These are phyloP conservation scores for Biston betularia DNA, from an alignment of 2,888 invertebrate species.

Conservation along the genomic window DNA sequence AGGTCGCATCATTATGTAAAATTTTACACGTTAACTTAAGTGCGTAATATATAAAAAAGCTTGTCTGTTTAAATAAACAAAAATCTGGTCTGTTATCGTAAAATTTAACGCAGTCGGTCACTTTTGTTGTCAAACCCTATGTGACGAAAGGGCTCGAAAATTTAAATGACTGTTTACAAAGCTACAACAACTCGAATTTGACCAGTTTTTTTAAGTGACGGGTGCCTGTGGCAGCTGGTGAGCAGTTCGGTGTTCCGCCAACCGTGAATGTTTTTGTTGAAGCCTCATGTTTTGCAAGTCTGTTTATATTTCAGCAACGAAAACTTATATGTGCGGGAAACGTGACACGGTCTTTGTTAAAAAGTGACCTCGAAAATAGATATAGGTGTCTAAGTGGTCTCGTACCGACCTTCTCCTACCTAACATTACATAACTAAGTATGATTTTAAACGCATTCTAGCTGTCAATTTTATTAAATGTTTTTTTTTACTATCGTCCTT, in stretches of 20 bases:
- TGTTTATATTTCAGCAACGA: constrained; percentile 76
- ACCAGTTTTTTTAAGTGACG: constrained; percentile 45
- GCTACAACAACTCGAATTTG: constrained; percentile 43
- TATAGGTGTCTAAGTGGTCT: background rate
- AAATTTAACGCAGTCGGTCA: constrained; percentile 37
- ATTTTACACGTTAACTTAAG: constrained; percentile 19
- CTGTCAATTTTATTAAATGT: too few relatives aligned
- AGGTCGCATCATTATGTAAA: constrained; percentile 35
- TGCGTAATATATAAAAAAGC: constrained; percentile 41
- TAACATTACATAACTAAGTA: constrained; percentile 17
- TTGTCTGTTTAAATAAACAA: constrained; percentile 34
- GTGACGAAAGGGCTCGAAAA: constrained; percentile 22
- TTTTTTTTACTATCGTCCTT: too few relatives aligned
- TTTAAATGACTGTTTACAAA: constrained; percentile 39
- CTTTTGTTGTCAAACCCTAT: constrained; percentile 25
- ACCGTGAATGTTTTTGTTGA: constrained; percentile 80
- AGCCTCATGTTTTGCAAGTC: constrained; percentile 65
- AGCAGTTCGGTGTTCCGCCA: constrained; percentile 72
- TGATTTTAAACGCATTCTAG: background rate
- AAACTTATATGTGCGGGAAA: constrained; percentile 66
- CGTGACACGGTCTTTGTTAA: constrained; percentile 55
- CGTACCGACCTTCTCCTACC: constrained; percentile 9
- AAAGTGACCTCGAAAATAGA: constrained; percentile 49
- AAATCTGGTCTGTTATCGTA: constrained; percentile 36
- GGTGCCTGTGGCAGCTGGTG: constrained; percentile 45